Conservation (phyloP, 2,888 invertebrate species). For the Rhagonycha fulva region DNA sequence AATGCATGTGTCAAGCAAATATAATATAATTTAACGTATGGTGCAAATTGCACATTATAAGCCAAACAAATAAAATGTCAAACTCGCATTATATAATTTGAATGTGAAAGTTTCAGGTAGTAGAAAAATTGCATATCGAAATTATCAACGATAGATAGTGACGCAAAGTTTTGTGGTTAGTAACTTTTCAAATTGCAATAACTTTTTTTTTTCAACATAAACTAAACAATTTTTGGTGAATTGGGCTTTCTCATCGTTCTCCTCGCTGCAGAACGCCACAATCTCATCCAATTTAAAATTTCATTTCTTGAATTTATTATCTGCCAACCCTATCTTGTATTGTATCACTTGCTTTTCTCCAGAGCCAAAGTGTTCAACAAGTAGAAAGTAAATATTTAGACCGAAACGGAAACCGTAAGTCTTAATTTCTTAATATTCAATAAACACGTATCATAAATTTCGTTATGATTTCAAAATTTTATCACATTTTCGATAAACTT, state of each 20-base stretch:
- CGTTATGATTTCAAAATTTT: slow-evolving; percentile 1
- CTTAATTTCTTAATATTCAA: slow-evolving; percentile 15
- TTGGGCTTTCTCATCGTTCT: neutral
- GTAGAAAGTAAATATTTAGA: slow-evolving; percentile 16
- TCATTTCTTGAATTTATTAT: neutral
- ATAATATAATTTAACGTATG: neutral
- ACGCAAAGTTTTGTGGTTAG: neutral
- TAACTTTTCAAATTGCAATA: neutral
- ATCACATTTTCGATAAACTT: neutral
- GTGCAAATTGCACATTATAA: neutral
- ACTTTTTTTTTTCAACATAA: neutral
- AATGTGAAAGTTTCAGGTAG: slow-evolving; percentile 7
- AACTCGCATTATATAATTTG: slow-evolving; percentile 2
- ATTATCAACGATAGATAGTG: neutral
- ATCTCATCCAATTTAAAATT: neutral
- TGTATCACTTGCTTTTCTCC: neutral
- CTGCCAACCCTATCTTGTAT: neutral
- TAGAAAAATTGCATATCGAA: neutral
- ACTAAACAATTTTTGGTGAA: neutral
- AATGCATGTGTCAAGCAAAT: neutral
- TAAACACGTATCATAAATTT: slow-evolving; percentile 6
- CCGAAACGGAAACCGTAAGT: slow-evolving; percentile 12
- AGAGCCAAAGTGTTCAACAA: slow-evolving; percentile 1
- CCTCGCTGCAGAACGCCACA: neutral
- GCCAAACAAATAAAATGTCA: slow-evolving; percentile 9